Conservation (phyloP, 2,888 invertebrate genomes). For the Chrysolina americana region DNA sequence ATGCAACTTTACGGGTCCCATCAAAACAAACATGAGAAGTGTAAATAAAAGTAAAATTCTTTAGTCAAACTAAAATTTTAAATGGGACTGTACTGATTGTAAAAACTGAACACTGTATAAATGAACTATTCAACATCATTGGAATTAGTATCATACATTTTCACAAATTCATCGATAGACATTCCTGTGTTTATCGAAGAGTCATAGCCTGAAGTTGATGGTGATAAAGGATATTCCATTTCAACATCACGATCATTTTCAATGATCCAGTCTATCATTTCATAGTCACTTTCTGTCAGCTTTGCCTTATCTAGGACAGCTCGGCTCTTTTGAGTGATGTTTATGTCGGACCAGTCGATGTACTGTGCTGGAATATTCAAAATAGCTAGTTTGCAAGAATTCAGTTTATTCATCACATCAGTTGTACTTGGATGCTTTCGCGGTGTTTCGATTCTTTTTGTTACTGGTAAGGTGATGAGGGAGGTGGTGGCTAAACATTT, state of each 20-base stretch:
- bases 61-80: constrained; percentile 21
- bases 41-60: background rate
- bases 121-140: background rate
- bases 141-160: constrained; percentile 24
- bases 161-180: constrained; percentile 37
- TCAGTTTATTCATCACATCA: constrained; percentile 26
- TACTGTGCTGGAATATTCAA: constrained; percentile 48
- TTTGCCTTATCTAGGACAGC: constrained; percentile 33
- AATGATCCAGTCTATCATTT: constrained; percentile 50
- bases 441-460: constrained; percentile 29
- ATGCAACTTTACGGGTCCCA: background rate
- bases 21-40: background rate
- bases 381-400: constrained; percentile 41
- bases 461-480: constrained; percentile 37
- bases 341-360: constrained; percentile 35
- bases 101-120: background rate
- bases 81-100: background rate
- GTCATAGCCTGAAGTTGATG: constrained; percentile 41
- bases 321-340: constrained; percentile 8
- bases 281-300: constrained; percentile 42
- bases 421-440: constrained; percentile 34
- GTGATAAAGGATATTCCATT: constrained; percentile 27
- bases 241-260: constrained; percentile 38
- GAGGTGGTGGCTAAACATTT: constrained; percentile 35
- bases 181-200: constrained; percentile 37